Percentiles rank a stretch among this genome's conserved stretches.
phyloP scores from a whole-genome alignment of 1,140 invertebrate species.

The Sycophaga agraensis region DNA sequence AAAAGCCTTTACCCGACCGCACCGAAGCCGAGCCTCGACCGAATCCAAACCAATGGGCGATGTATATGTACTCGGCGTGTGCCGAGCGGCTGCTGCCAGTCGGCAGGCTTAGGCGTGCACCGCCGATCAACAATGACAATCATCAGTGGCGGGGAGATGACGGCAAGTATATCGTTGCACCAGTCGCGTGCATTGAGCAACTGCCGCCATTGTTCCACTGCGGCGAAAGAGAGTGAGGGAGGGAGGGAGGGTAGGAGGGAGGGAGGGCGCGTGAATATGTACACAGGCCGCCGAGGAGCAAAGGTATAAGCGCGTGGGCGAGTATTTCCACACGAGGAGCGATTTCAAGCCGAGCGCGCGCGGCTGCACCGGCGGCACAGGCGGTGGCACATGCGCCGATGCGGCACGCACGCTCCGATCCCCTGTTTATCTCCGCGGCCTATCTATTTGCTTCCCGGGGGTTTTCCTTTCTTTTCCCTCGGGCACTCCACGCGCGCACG shows the following conservation, averaged over 20 bases:
- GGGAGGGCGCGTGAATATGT: neutral
- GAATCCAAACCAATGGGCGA: too few species aligned
- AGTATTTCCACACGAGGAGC: conserved; percentile 35
- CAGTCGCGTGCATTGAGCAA: conserved; percentile 33
- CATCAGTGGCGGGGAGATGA: conserved; percentile 26
- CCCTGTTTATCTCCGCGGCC: neutral
- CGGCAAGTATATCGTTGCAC: conserved; percentile 27
- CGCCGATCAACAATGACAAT: conserved; percentile 38
- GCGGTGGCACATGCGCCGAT: neutral
- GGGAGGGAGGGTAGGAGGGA: neutral
- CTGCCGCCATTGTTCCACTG: conserved; percentile 34
- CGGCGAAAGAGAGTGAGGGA: conserved; percentile 19
- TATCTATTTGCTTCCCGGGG: neutral
- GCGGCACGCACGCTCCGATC: neutral
- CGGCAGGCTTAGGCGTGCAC: too few species aligned
- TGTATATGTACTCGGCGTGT: too few species aligned
- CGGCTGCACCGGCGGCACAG: too few species aligned
- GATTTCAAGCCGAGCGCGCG: conserved; percentile 2
- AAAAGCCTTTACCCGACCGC: too few species aligned
- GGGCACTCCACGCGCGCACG: too few species aligned
- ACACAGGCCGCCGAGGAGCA: conserved; percentile 4
- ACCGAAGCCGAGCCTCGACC: too few species aligned
- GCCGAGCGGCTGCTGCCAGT: too few species aligned
- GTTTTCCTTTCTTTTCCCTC: neutral
- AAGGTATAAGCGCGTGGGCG: conserved; percentile 34